Evolutionary conservation across 2,797 vertebrate genomes (phyloP), one percentile per base, ranked within the genome.

Genomic region (Emys orbicularis): DNA sequence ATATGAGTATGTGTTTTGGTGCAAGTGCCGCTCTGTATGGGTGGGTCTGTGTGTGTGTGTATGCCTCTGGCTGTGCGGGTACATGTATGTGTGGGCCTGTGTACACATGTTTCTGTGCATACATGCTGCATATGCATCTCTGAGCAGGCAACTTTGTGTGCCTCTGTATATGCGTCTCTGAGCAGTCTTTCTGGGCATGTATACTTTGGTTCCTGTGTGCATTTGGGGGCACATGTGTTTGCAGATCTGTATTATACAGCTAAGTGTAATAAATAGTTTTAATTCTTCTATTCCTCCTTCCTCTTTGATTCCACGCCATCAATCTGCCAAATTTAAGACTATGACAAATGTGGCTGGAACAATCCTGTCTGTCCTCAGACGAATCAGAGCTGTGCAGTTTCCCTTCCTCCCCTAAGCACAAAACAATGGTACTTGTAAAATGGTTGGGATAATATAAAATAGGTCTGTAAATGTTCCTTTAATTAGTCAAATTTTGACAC

Each of bases 131-230:
- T 47, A 31, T 31, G 44, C 41, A 12, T 29, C 44, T 74, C 65
- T 49, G 5, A 49, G 12, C 21, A 68, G 1, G 8, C 29, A 9
- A 25, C 7, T 25, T 83, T 0, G 61, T 95, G 90, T 90, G 9
- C 84, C 3, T 49, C 25, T 84, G 79, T 3, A 0, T 9, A 0
- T 23, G 12, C 16, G 8, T n/a, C 53, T 52, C 72, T 84, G 9
- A 59, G 34, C 49, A 79, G 47, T 49, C 44, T 77, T 47, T 29
- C 74, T 31, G 27, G 15, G 29, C 44, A 16, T 49, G 10, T 16
- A 31, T 49, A 29, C 25, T 16, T 31, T 31, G 41, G 27, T 29
- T 27, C 37, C 37, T 72, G 5, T 41, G 68, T 25, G 18, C 37
- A 25, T 76, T 9, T 21, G 65, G n/a, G 65, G 4, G 65, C n/a